Base-by-base conservation (phyloP, 2,888 invertebrate species). In the Heliconius aoede region DNA sequence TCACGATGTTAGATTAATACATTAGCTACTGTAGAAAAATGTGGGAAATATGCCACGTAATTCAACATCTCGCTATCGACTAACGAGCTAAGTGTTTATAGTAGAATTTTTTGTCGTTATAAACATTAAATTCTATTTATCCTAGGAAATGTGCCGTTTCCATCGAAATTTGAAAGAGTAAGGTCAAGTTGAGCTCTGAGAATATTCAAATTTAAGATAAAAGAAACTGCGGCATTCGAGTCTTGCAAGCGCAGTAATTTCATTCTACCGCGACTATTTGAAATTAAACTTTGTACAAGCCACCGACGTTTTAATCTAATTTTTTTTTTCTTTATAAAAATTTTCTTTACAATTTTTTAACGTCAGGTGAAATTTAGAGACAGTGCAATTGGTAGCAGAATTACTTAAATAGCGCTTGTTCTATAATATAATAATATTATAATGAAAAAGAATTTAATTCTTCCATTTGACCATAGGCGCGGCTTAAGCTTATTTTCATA, bases 71-170 rank as follows among this genome's bases (percentile, higher is more conserved):
- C 55, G 69, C 55, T 69, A 69, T 51, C 51, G 68, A 51, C 51
- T 68, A 68, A 68, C 68, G 68, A 30, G 51, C n/a, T 21, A 0
- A 60, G 8, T 36, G 21, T 36, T 60, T 60, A 26, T 26, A 26
- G 40, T 26, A 72, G 80, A 78, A 78, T 81, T 81, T 79, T 79
- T 76, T 51, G 72, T 74, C 77, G 75, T 64, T 78, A 60, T 71
- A 60, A 77, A 76, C 65, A 76, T 78, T 76, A n/a, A 74, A 62
- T 65, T 73, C 69, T 71, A 79, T 79, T 75, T 73, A 77, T 75
- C 58, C 74, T 40, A 26, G 26, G 9, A 65, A 71, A 67, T 72
- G 71, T 72, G 40, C 67, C 40, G 36, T 36, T 55, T 71, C 26
- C 36, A 51, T 65, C 64, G 40, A 76, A 65, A 51, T 62, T 55